Conservation (phyloP, 37 sponge, comb jelly and placozoan species). For the Trichoplax adhaerens region DNA sequence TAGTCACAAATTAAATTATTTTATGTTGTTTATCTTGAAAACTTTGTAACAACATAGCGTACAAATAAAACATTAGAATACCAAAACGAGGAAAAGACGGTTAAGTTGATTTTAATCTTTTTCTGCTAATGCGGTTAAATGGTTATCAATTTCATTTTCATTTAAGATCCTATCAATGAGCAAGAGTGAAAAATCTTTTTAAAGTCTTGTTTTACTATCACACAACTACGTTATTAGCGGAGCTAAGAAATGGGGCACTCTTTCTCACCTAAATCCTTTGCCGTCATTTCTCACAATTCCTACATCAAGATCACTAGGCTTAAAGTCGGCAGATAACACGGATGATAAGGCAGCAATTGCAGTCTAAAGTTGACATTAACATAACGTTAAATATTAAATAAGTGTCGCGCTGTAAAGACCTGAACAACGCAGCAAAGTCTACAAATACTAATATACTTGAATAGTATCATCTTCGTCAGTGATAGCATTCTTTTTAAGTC, state of each 20-base stretch:
- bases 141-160: conserved; percentile 60
- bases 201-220: not conserved
- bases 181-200: not conserved
- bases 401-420: not conserved
- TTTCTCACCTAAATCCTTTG: conserved; percentile 46
- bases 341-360: conserved; percentile 60
- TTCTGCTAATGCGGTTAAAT: conserved; percentile 74
- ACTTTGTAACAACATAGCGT: no score
- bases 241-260: not conserved
- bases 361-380: conserved; percentile 16
- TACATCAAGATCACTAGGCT: conserved; percentile 84
- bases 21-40: no score
- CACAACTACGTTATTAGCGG: not conserved
- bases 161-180: conserved; percentile 35
- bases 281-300: conserved; percentile 79
- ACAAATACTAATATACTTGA: not conserved
- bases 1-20: no score
- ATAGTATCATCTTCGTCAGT: conserved; percentile 44
- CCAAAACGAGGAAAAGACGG: no score
- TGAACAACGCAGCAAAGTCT: no score
- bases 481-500: conserved; percentile 75
- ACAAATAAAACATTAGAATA: no score
- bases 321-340: conserved; percentile 87
- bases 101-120: conserved; percentile 31
- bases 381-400: not conserved